phyloP scores from a whole-genome alignment of 2,888 invertebrate species.

The Mesoligia furuncula region DNA sequence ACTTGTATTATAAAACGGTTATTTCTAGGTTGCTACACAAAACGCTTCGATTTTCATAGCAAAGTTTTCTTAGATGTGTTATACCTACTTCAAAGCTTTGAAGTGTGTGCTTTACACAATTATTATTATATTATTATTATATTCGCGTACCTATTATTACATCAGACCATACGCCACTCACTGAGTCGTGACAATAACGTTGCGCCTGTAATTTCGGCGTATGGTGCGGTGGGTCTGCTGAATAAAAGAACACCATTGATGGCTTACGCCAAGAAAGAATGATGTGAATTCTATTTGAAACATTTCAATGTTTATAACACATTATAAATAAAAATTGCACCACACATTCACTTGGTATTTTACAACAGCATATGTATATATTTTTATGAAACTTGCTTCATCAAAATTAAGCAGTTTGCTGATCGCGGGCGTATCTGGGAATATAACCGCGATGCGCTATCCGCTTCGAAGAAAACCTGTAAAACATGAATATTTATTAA shows the following conservation, averaged over 20 bases:
- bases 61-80: constrained; percentile 69
- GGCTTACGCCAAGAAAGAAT: constrained; percentile 45
- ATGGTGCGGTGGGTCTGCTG: constrained; percentile 49
- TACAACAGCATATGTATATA: constrained; percentile 61
- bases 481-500: constrained; percentile 30
- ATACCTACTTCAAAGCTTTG: constrained; percentile 68
- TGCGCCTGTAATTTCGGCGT: constrained; percentile 20
- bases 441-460: constrained; percentile 67
- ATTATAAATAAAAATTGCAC: constrained; percentile 60
- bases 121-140: constrained; percentile 49
- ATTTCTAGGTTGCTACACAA: constrained; percentile 69
- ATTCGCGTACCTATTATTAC: constrained; percentile 50
- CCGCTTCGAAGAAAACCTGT: constrained; percentile 33
- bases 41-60: constrained; percentile 69
- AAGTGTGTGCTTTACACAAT: constrained; percentile 66
- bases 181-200: constrained; percentile 7
- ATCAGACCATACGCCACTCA: constrained; percentile 38
- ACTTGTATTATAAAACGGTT: constrained; percentile 65
- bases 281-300: constrained; percentile 57
- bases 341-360: constrained; percentile 51
- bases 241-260: constrained; percentile 28
- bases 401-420: constrained; percentile 49
- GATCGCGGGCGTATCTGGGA: constrained; percentile 60
- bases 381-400: constrained; percentile 60
- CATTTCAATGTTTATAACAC: not conserved